Conservation (phyloP, 2,113 vertebrate genomes). For the Corythaixoides concolor region DNA sequence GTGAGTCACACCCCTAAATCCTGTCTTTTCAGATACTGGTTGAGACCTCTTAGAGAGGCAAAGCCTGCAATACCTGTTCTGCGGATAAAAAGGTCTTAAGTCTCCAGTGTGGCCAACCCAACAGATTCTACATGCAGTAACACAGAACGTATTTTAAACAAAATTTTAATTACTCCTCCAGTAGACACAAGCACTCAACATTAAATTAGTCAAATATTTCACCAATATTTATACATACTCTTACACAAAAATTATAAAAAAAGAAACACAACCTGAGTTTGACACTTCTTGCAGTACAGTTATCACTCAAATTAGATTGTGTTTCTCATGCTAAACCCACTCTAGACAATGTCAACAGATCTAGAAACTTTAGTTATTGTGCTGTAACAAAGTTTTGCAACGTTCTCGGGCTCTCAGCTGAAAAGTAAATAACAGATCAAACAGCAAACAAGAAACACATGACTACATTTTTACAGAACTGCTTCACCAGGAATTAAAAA, state of each 20-base stretch:
- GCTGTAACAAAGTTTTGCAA: background rate
- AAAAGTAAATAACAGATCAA: background rate
- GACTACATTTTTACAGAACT: background rate
- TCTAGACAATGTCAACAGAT: background rate
- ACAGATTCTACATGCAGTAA: background rate
- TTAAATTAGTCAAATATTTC: background rate
- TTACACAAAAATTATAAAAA: background rate
- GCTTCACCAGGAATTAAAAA: background rate
- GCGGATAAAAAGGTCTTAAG: background rate
- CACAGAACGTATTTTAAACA: background rate
- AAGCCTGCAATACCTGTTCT: constrained; percentile 47
- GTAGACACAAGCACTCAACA: background rate
- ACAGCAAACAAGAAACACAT: background rate
- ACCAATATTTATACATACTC: background rate
- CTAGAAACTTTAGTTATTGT: background rate
- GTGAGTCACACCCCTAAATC: constrained; percentile 16
- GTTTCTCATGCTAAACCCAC: background rate
- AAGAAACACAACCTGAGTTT: background rate
- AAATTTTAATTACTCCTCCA: background rate
- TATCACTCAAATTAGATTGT: background rate
- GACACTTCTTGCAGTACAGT: background rate
- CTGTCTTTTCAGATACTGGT: background rate
- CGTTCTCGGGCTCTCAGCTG: background rate
- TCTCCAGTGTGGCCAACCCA: background rate
- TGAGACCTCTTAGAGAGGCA: constrained; percentile 24